Evolutionary conservation across 2,888 invertebrate genomes (phyloP).

Genomic region (Heterodera filipjevi): DNA sequence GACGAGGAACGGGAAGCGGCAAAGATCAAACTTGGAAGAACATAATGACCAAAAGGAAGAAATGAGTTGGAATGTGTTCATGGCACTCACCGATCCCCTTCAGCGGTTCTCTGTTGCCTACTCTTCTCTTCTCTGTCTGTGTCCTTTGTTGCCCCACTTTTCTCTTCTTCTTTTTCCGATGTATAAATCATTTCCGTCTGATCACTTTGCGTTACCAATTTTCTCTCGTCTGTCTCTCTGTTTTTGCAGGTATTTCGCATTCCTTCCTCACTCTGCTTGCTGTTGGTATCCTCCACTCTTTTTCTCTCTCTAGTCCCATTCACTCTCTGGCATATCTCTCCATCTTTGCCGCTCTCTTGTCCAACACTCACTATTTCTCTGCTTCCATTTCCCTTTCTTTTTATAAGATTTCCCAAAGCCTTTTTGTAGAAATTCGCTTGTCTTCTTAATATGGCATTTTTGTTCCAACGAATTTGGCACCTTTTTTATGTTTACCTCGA

Average conservation of each 20-base stretch:
- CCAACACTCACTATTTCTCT: neutral
- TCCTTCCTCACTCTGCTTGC: neutral
- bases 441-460: conserved; percentile 4
- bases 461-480: neutral
- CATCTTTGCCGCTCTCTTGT: neutral
- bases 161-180: neutral
- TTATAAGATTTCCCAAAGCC: conserved; percentile 14
- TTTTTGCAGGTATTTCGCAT: neutral
- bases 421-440: conserved; percentile 29
- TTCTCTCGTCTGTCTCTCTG: neutral
- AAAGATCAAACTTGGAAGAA: neutral
- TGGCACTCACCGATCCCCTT: neutral
- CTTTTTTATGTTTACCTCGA: conserved; percentile 3
- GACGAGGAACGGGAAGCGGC: neutral
- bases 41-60: neutral
- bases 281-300: neutral
- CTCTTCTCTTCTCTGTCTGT: neutral
- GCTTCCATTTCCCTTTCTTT: neutral
- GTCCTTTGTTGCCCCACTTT: neutral
- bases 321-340: neutral
- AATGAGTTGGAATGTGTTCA: neutral
- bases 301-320: neutral
- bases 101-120: neutral
- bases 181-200: neutral
- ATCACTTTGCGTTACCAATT: neutral